These are phyloP conservation scores for Lamprotornis superbus DNA, from an alignment of 2,113 vertebrate species.

Conservation along the genomic window DNA sequence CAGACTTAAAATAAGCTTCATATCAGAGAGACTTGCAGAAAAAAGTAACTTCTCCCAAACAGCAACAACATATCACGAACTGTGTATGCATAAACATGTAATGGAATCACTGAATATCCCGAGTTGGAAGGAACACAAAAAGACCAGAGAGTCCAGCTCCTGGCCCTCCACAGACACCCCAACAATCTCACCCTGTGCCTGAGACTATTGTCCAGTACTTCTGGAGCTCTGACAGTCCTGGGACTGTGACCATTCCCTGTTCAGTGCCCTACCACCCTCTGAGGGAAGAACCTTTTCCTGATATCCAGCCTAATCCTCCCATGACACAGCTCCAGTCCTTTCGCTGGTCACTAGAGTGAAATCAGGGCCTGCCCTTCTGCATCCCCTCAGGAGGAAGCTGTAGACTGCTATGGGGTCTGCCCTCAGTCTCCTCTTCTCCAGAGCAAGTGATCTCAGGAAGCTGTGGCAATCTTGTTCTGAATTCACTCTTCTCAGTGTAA, in stretches of 20 bases:
- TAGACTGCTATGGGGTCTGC: background rate
- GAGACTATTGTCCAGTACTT: fast-evolving
- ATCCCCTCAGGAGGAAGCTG: fast-evolving
- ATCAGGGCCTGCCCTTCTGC: background rate
- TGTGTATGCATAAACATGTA: fast-evolving
- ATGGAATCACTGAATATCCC: fast-evolving
- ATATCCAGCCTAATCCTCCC: background rate
- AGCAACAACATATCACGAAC: background rate
- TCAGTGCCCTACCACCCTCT: background rate
- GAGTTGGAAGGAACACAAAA: background rate
- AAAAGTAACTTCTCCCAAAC: background rate
- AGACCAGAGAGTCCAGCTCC: background rate
- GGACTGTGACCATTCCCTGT: background rate
- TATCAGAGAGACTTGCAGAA: background rate
- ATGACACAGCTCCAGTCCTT: background rate
- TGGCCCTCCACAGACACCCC: background rate
- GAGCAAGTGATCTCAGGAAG: background rate
- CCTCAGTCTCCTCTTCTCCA: background rate
- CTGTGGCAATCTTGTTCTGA: background rate
- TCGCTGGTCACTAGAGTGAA: background rate
- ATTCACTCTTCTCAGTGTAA: background rate
- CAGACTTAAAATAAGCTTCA: background rate
- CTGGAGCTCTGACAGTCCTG: background rate
- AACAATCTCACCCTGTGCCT: background rate
- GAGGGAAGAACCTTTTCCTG: background rate